Evolutionary conservation across 2,888 invertebrate genomes (phyloP).

Genomic region (Ceratothoa steindachneri): DNA sequence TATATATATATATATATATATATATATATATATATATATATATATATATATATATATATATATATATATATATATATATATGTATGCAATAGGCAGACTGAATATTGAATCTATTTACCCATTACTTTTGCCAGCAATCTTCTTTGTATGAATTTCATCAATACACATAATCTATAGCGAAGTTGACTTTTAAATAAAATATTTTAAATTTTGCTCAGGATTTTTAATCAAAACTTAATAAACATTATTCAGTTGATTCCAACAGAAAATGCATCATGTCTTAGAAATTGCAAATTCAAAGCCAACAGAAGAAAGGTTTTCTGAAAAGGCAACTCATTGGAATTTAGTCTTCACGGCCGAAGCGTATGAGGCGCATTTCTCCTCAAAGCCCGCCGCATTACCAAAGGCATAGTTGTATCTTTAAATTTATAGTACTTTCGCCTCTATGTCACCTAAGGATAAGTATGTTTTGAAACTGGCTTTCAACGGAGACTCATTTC

Average conservation of each 20-base stretch:
- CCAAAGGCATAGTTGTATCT: conserved; percentile 2
- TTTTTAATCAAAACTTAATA: conserved; percentile 1
- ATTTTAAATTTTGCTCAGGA: neutral
- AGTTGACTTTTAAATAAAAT: neutral
- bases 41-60: neutral
- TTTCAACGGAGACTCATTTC: conserved; percentile 1
- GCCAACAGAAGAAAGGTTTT: neutral
- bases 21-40: neutral
- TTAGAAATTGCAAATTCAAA: conserved; percentile 12
- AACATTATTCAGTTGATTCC: conserved; percentile 8
- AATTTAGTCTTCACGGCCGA: neutral
- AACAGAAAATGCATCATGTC: conserved; percentile 2
- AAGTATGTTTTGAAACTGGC: neutral
- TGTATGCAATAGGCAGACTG: neutral
- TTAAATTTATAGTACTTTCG: neutral
- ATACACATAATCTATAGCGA: neutral
- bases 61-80: neutral
- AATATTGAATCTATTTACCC: too few relatives aligned
- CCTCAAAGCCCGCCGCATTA: neutral
- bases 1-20: neutral
- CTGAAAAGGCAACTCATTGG: neutral
- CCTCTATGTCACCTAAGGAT: neutral
- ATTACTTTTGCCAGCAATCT: too few relatives aligned
- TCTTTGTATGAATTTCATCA: neutral
- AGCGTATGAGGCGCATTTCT: neutral